Conservation (phyloP, 2,113 vertebrate species). For the Prietella phreatophila region DNA sequence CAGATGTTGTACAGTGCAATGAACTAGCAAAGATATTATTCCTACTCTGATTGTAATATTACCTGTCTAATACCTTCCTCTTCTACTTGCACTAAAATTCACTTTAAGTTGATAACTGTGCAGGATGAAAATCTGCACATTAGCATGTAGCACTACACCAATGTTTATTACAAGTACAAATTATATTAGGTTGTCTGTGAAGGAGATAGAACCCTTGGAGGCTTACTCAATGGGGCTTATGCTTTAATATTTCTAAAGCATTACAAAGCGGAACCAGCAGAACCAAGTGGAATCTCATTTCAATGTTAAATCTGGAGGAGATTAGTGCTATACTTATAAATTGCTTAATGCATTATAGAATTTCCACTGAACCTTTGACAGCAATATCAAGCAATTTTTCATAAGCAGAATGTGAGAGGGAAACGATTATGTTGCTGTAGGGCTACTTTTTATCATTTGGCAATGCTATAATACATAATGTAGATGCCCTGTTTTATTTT, state of each 20-base stretch:
- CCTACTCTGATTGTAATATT: conserved; percentile 33
- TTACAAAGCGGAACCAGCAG: conserved; percentile 44
- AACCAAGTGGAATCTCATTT: conserved; percentile 57
- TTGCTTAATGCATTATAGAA: conserved; percentile 58
- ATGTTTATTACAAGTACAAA: conserved; percentile 55
- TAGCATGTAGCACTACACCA: conserved; percentile 50
- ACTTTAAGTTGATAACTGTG: conserved; percentile 35
- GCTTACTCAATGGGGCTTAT: conserved; percentile 51
- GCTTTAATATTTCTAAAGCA: conserved; percentile 53
- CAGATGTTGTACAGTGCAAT: conserved; percentile 9
- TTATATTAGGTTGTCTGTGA: conserved; percentile 45
- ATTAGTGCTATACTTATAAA: conserved; percentile 59
- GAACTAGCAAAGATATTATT: conserved; percentile 29
- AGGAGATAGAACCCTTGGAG: conserved; percentile 46
- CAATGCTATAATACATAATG: conserved; percentile 44
- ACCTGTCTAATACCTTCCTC: conserved; percentile 34
- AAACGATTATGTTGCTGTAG: conserved; percentile 44
- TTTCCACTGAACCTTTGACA: conserved; percentile 55
- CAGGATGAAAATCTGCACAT: conserved; percentile 38
- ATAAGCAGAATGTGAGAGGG: conserved; percentile 45
- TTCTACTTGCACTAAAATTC: conserved; percentile 42
- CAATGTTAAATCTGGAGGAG: conserved; percentile 56
- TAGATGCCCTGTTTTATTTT: conserved; percentile 50
- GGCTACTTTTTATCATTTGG: conserved; percentile 48
- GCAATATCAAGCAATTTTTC: conserved; percentile 51